These are phyloP conservation scores for Myodes glareolus DNA, from an alignment of 2,113 vertebrate genomes.

Conservation along the genomic window DNA sequence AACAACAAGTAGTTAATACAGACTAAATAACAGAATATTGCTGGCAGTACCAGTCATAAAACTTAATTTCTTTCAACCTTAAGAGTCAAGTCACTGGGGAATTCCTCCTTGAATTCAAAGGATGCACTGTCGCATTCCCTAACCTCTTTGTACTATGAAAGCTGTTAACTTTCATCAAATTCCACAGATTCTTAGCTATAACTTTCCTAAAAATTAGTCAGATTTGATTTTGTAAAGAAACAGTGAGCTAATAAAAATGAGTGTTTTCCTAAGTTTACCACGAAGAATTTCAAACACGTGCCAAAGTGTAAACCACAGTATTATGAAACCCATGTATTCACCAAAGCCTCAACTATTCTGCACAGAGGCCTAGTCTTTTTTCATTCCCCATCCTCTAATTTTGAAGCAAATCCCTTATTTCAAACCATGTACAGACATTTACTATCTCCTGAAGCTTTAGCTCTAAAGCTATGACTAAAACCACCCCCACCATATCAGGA, in stretches of 20 bases:
- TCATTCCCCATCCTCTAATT: background rate
- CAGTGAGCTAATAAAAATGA: background rate
- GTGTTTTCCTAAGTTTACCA: slow-evolving; percentile 12
- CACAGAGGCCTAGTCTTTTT: background rate
- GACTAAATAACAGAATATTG: background rate
- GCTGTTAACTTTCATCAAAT: background rate
- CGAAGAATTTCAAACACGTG: background rate
- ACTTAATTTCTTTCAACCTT: background rate
- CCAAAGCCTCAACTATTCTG: background rate
- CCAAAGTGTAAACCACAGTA: background rate
- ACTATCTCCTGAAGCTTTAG: background rate
- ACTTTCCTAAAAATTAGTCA: slow-evolving; percentile 21
- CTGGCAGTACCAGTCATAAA: background rate
- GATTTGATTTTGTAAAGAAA: slow-evolving; percentile 22
- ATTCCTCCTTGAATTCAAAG: background rate
- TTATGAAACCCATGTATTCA: background rate
- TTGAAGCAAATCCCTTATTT: background rate
- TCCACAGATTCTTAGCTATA: background rate
- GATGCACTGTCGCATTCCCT: background rate
- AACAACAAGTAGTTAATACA: background rate
- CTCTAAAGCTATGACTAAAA: background rate
- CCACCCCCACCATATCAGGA: background rate
- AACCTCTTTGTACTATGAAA: background rate
- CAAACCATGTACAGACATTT: background rate
- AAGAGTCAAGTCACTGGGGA: no score